phyloP scores from a whole-genome alignment of 2,797 vertebrate species.

The Betta splendens region DNA sequence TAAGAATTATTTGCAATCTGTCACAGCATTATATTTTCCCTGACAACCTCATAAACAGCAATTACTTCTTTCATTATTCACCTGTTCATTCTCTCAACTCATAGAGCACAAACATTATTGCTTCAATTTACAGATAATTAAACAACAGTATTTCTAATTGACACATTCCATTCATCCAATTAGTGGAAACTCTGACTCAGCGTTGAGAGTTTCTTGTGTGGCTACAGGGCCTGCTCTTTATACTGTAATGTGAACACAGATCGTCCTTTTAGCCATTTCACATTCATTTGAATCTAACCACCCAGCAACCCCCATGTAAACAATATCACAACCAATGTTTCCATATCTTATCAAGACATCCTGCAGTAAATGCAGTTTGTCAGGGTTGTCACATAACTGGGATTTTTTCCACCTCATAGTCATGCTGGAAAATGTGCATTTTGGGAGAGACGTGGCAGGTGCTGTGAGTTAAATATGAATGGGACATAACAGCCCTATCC shows the following conservation, averaged over 20 bases:
- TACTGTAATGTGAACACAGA: constrained; percentile 18
- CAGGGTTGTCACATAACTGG: constrained; percentile 65
- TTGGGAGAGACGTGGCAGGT: constrained; percentile 68
- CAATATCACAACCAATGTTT: constrained; percentile 38
- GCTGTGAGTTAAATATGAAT: constrained; percentile 82
- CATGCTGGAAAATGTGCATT: constrained; percentile 74
- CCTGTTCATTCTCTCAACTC: constrained; percentile 76
- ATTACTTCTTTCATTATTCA: constrained; percentile 82
- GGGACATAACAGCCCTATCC: constrained; percentile 79
- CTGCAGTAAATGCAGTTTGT: constrained; percentile 63
- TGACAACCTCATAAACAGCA: constrained; percentile 81
- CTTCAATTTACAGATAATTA: constrained; percentile 82
- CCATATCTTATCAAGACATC: constrained; percentile 42
- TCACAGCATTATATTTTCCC: constrained; percentile 71
- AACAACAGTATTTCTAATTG: constrained; percentile 81
- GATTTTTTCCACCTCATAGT: constrained; percentile 66
- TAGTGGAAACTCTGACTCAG: constrained; percentile 70
- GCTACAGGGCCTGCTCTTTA: constrained; percentile 39
- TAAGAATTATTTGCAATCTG: constrained; percentile 70
- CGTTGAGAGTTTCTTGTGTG: constrained; percentile 32
- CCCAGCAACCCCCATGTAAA: constrained; percentile 22
- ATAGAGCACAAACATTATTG: constrained; percentile 77
- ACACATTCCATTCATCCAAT: constrained; percentile 77
- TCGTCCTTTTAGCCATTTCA: constrained; percentile 38
- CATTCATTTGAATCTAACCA: constrained; percentile 56